Evolutionary conservation across 64 coral and sea anemone genomes (phyloP), one percentile per base, ranked within the genome.

Genomic region (Montipora sp.): DNA sequence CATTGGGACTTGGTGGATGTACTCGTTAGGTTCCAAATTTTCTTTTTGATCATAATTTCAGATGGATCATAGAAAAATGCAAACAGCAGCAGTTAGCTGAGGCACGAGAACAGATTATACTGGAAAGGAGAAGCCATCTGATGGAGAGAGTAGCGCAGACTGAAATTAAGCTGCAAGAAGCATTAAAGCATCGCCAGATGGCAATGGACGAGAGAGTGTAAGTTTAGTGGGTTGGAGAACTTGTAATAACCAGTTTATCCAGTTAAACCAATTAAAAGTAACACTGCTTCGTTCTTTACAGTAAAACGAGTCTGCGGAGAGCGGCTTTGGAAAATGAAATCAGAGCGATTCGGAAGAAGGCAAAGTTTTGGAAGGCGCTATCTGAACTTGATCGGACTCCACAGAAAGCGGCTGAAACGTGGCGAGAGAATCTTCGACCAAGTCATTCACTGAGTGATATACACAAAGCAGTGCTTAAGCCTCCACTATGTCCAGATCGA

Each of bases 381-480:
- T 8, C 48, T 7, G 3, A 81, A 24, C 4, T 5, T 55, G 22
- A 7, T 4, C 21, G 21, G 21, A 24, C 45, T 83, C 5, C 59
- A 44, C 61, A 19, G 20, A 47, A 63, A 63, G 60, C 13, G 9
- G 60, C 14, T 10, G 60, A 84, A 84, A 21, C 12, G 11, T 84
- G 82, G 82, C 61, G 65, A 19, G 81, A 84, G 48, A 70, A 84
- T 11, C 81, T 84, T 6, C 81, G 81, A 44, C 81, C 5, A 48
- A 8, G 47, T 9, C 60, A n/a, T 18, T 84, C 82, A 50, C 43
- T n/a, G 82, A 84, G 20, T 51, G 82, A 84, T 45, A 22, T 72
- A 5, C 65, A 51, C 45, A 84, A 84, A 15, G 82, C 82, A 9
- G 82, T 71, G 19, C 63, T 9, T 2, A 44, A 84, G 19, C 82